These are phyloP conservation scores for Scaptomyza reducta DNA, from an alignment of 2,888 invertebrate genomes.

Conservation along the genomic window DNA sequence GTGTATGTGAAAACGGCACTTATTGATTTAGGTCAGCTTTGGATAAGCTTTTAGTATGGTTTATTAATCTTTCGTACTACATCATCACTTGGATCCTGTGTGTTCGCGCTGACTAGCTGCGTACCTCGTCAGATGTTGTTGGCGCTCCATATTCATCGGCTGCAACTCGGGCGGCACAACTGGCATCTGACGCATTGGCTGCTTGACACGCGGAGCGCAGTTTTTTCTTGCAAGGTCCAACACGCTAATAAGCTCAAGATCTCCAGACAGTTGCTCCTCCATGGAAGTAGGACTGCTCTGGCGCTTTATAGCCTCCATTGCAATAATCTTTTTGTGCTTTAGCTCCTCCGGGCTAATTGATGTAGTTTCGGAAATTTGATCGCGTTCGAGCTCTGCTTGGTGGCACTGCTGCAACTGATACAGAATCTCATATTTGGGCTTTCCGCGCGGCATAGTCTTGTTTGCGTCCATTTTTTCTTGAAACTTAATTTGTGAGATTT, in stretches of 20 bases:
- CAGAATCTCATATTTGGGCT: too few species aligned
- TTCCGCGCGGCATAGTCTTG: background rate
- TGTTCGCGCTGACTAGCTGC: background rate
- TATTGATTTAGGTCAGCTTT: too few species aligned
- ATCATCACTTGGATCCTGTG: background rate
- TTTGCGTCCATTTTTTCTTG: background rate
- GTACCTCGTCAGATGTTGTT: background rate
- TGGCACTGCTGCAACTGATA: too few species aligned
- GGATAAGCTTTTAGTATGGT: too few species aligned
- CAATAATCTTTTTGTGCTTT: background rate
- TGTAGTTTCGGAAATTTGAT: background rate
- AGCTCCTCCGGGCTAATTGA: background rate
- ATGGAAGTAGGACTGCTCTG: background rate
- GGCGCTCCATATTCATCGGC: background rate
- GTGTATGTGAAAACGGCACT: too few species aligned
- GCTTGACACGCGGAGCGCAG: too few species aligned
- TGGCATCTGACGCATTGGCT: too few species aligned
- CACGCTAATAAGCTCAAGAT: fast-evolving
- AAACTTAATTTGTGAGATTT: background rate
- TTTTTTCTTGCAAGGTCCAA: background rate
- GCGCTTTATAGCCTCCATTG: background rate
- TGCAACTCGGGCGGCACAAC: too few species aligned
- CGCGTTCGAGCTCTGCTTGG: background rate
- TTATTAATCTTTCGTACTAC: too few species aligned
- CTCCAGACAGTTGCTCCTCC: background rate